Percentiles rank a stretch among this genome's conserved stretches.
These are phyloP conservation scores for Melitaea cinxia DNA, from an alignment of 1,140 invertebrate genomes.

Conservation along the genomic window DNA sequence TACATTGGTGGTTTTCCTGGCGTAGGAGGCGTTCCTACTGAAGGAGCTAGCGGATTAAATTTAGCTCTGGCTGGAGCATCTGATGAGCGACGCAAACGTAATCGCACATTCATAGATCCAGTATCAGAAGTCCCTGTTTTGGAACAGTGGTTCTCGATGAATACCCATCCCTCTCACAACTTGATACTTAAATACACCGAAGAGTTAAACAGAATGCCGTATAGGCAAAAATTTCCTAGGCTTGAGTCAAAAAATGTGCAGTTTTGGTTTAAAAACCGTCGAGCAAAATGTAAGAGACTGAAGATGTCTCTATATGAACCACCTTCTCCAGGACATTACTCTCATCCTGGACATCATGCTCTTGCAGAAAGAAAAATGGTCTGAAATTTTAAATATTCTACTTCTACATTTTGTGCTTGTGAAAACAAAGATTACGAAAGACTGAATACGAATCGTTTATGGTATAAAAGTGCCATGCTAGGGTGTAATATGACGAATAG, in stretches of 20 bases:
- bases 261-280: slow-evolving; percentile 97
- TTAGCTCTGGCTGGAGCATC: slow-evolving; percentile 84
- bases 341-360: slow-evolving; percentile 70
- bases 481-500: slow-evolving; percentile 56
- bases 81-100: slow-evolving; percentile 95
- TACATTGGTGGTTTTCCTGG: slow-evolving; percentile 86
- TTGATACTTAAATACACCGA: slow-evolving; percentile 98
- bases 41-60: slow-evolving; percentile 82
- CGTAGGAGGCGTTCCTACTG: slow-evolving; percentile 71
- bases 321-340: slow-evolving; percentile 75
- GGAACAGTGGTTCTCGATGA: slow-evolving; percentile 98
- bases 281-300: slow-evolving; percentile 97
- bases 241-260: slow-evolving; percentile 99
- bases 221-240: slow-evolving; percentile 97
- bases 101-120: slow-evolving; percentile 99
- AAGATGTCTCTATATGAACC: slow-evolving; percentile 92
- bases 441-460: slow-evolving; percentile 74
- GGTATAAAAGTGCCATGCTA: slow-evolving; percentile 78
- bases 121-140: slow-evolving; percentile 98
- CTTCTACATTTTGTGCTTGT: slow-evolving; percentile 42
- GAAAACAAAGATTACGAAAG: slow-evolving; percentile 61
- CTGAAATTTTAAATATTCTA: slow-evolving; percentile 39
- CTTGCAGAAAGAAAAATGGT: slow-evolving; percentile 73
- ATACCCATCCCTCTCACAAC: slow-evolving; percentile 98
- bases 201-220: slow-evolving; percentile 96